Base-by-base conservation (phyloP, 2,888 invertebrate species). In the Hirtodrosophila confusa region DNA sequence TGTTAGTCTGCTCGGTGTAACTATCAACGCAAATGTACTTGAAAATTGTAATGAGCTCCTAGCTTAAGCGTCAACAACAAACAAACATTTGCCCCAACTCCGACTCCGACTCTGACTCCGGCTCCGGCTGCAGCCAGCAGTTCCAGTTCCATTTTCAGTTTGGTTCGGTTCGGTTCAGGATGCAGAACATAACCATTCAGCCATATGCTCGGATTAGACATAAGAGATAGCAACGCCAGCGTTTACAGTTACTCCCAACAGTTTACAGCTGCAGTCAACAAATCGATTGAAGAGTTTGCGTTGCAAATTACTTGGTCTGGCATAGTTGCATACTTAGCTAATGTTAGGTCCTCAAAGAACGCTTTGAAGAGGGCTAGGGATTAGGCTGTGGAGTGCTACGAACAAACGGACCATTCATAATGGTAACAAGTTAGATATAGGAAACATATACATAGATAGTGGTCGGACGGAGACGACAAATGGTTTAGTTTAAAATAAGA, bases 1-100 rank as follows among this genome's bases (percentile, higher is more conserved):
- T 51, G 66, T 55, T 56, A 61, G 78, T 82, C 64, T 54, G 60
- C 47, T 82, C 47, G 74, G 84, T 88, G 76, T 88, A 86, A 86
- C 84, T 86, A 88, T 87, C 88, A 85, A 76, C 88, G 88, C 85
- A 85, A 85, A 85, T 88, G 88, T 86, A 85, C 84, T 88, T 85
- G 87, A 85, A 85, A 88, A 85, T 85, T 85, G 84, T 85, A 85
- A 85, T 85, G 84, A 85, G 84, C 84, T 86, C 85, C 85, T 86
- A 85, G 82, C 84, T 66, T 72, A 87, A 85, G 82, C 84, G 82
- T 83, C 82, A 86, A 88, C 82, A 83, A 74, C 88, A 83, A 83
- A 74, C 88, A 83, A 83, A 83, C 82, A 86, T 86, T 79, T 65
- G 58, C 68, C 41, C 44, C n/a, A 9, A 45, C 50, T 33, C 10